Base-by-base conservation (phyloP, 2,797 vertebrate species). In the Eidolon dupreanum region DNA sequence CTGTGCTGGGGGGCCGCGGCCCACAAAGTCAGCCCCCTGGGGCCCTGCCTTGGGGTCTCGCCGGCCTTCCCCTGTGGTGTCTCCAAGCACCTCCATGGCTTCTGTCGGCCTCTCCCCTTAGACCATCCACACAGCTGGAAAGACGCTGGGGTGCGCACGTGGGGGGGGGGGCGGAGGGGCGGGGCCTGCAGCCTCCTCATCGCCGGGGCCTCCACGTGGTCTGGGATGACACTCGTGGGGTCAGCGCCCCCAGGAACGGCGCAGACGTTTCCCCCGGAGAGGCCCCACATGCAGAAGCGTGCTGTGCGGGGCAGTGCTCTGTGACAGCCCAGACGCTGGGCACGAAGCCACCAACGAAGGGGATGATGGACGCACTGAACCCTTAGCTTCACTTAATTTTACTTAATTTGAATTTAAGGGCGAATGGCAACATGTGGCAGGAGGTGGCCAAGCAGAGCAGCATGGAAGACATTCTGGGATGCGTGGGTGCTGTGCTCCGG, bases 281-380 rank as follows among this genome's bases (percentile, higher is more conserved):
- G 38, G 8, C 38, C 46, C 73, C 36, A 10, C 28, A 15, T 5
- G 4, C 51, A 2, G 10, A 8, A 51, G 53, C 15, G 9, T 9
- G 43, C 51, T 0, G 3, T 15, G 57, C 26, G 7, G n/a, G 5
- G 41, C n/a, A 38, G 41, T 12, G 38, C 31, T 6, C 51, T 0
- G 0, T 4, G 51, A 43, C 0, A 5, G 53, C 16, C 20, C 10
- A 22, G 9, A 51, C 0, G 38, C 75, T 17, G 0, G 1, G n/a
- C 24, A 13, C 36, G 51, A 55, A 49, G 74, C 12, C 7, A 6
- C 63, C 28, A 2, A 38, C 4, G 15, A 38, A 59, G 68, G 3
- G 12, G 31, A 17, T 0, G 0, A 3, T 1, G 24, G 70, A 46
- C 3, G 3, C 13, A 46, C 59, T 6, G 11, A 31, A 11, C 13